These are phyloP conservation scores for Achatina immaculata DNA, from an alignment of 1,140 invertebrate species.

Conservation along the genomic window DNA sequence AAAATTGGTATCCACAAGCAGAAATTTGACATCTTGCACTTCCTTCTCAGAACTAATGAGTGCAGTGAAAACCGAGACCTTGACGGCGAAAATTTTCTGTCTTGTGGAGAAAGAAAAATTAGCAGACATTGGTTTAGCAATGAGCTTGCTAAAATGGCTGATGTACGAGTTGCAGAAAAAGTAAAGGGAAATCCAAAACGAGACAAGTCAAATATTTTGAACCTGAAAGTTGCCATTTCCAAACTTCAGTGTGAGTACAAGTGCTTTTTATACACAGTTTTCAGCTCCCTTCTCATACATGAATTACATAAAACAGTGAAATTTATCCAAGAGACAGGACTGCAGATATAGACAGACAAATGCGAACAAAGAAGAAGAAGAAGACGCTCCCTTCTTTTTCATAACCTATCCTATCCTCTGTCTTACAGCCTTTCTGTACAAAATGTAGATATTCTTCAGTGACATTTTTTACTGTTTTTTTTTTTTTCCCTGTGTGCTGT, in stretches of 20 bases:
- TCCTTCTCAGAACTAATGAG: neutral
- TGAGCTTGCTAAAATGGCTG: conserved; percentile 3
- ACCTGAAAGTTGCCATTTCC: neutral
- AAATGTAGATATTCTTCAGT: too few relatives aligned
- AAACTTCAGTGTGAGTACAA: neutral
- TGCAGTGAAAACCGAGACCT: neutral
- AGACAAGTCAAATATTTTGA: neutral
- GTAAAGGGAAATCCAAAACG: neutral
- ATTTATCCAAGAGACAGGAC: too few relatives aligned
- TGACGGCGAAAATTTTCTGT: neutral
- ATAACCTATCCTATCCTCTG: too few relatives aligned
- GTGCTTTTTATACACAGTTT: neutral
- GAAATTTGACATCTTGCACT: conserved; percentile 14
- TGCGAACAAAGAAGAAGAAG: too few relatives aligned
- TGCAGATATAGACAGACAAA: too few relatives aligned
- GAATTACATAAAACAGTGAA: too few relatives aligned
- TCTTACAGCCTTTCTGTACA: too few relatives aligned
- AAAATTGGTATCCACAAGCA: conserved; percentile 2
- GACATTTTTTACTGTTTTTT: too few relatives aligned
- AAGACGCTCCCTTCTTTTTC: too few relatives aligned
- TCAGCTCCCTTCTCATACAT: too few relatives aligned
- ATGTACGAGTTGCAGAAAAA: neutral
- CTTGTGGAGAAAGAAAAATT: neutral
- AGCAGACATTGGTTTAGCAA: neutral
- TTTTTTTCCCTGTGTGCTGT: too few relatives aligned